Base-by-base conservation (phyloP, 1,140 invertebrate genomes). In the Bombus soroeensis region DNA sequence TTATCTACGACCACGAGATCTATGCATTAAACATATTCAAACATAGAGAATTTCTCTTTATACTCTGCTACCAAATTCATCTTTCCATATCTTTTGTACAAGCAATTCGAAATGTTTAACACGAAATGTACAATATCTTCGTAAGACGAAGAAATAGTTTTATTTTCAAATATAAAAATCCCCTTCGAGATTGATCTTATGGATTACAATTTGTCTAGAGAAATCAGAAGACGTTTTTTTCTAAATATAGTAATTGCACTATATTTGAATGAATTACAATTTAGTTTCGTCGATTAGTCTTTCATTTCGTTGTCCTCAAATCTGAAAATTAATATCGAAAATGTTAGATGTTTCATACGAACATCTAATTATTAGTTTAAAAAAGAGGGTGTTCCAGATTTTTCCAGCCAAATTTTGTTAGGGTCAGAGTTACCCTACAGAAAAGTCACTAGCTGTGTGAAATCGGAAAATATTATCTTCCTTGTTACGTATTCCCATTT, bases 1-100 rank as follows among this genome's bases (percentile, higher is more conserved):
- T 87, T 82, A 81, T 81, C 90, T 86, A 91, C 83, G 81, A 83
- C 83, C 81, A 62, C 47, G 47, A 43, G 43, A 74, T 88, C 74
- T 83, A 91, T 91, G 89, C 89, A 92, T 92, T 91, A 91, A 92
- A 92, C 90, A 92, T 92, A 76, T 78, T 59, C 84, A 89, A 92
- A 87, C 82, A 92, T 77, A 83, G 64, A 32, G 37, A 76, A 87
- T 73, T 68, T 81, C 75, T 81, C 53, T 75, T 83, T 76, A 66
- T 64, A n/a, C 68, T 37, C 43, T 62, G 47, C 81, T 41, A 83
- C 73, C 81, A 84, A 79, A 34, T 71, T 47, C 39, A 13, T 10
- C 13, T 72, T 43, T 70, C 64, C 43, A 18, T 43, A 32, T 32
- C 39, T 22, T 32, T 64, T 28, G 28, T 53, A 57, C 80, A 22